phyloP scores from a whole-genome alignment of 1,140 invertebrate species.

The Gryllus bimaculatus region DNA sequence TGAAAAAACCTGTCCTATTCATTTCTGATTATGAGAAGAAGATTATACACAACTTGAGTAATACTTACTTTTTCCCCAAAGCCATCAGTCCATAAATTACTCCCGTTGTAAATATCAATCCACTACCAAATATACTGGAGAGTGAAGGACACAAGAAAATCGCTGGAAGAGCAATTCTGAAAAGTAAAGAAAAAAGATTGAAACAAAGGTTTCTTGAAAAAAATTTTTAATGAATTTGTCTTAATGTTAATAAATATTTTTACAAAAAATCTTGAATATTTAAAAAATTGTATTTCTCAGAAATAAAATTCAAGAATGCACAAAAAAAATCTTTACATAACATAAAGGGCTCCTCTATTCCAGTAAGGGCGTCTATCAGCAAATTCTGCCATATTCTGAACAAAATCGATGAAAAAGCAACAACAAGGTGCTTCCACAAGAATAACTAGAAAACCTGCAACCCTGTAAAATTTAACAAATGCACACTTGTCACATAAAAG shows the following conservation, averaged over 20 bases:
- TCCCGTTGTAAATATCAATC: conserved; percentile 78
- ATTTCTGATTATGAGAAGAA: too few species aligned
- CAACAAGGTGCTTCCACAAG: conserved; percentile 89
- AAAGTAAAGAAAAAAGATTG: conserved; percentile 29
- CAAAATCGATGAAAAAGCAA: conserved; percentile 88
- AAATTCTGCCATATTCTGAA: conserved; percentile 68
- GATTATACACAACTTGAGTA: too few species aligned
- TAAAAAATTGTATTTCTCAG: conserved; percentile 2
- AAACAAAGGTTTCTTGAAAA: not conserved
- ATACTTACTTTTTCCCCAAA: conserved; percentile 78
- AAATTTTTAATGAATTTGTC: too few species aligned
- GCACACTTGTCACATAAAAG: conserved; percentile 5
- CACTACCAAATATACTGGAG: conserved; percentile 73
- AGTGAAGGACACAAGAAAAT: conserved; percentile 68
- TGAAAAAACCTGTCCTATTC: too few species aligned
- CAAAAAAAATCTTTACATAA: conserved; percentile 52
- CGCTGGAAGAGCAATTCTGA: conserved; percentile 64
- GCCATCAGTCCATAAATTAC: conserved; percentile 90
- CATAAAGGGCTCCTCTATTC: conserved; percentile 80
- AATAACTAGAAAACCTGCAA: conserved; percentile 76
- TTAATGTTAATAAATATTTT: too few species aligned
- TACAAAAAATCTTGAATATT: not conserved
- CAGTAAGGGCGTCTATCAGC: conserved; percentile 78
- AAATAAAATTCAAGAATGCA: not conserved
- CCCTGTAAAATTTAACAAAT: conserved; percentile 34